Percentiles rank a stretch among this genome's conserved stretches.
These are phyloP conservation scores for Mactra quadrangularis DNA, from an alignment of 1,140 invertebrate genomes.

Conservation along the genomic window DNA sequence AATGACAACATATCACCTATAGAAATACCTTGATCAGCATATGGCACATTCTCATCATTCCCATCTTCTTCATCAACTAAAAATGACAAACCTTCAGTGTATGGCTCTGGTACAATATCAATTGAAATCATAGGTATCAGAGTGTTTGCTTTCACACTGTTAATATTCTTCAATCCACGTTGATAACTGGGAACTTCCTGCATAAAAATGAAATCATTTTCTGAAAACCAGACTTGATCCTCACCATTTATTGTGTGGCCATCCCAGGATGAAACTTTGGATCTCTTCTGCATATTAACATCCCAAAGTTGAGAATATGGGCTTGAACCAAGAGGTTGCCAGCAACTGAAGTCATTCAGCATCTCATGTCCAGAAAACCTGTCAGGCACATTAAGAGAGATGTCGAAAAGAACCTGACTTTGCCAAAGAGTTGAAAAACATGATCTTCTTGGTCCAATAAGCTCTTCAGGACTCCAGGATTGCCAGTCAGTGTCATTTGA, in stretches of 20 bases:
- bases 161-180: neutral
- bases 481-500: constrained; percentile 21
- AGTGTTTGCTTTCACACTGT: constrained; percentile 59
- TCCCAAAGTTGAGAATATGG: constrained; percentile 68
- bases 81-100: constrained; percentile 55
- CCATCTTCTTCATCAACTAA: constrained; percentile 53
- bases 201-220: constrained; percentile 40
- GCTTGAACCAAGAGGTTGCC: constrained; percentile 35
- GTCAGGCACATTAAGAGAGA: constrained; percentile 5
- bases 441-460: neutral
- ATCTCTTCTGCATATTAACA: constrained; percentile 69
- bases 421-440: constrained; percentile 36
- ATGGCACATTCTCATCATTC: constrained; percentile 10
- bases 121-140: constrained; percentile 69
- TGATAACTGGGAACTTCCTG: constrained; percentile 5
- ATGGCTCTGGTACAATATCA: constrained; percentile 63
- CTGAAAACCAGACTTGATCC: constrained; percentile 39
- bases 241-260: constrained; percentile 25
- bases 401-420: constrained; percentile 46
- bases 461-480: constrained; percentile 27
- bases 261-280: constrained; percentile 46
- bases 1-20: constrained; percentile 64
- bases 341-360: constrained; percentile 28
- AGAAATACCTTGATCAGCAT: constrained; percentile 65
- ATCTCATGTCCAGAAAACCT: neutral